Evolutionary conservation across 2,888 invertebrate genomes (phyloP).

Genomic region (Hyppa rectilinea): DNA sequence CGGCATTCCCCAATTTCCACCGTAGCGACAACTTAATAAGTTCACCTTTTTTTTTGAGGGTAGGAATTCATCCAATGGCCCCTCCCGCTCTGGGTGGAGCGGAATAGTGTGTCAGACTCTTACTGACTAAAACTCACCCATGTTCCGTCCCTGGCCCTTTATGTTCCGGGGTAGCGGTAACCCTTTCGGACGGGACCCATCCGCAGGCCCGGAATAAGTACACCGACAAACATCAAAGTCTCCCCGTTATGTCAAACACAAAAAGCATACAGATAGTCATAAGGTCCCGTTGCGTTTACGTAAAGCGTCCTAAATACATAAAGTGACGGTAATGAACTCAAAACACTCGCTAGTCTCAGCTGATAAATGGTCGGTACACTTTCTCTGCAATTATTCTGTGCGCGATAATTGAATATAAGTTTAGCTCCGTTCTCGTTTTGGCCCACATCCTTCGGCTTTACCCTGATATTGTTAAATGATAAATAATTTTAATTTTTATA

Average conservation of each 20-base stretch:
- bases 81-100: too few species aligned
- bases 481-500: too few species aligned
- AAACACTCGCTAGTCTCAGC: constrained; percentile 66
- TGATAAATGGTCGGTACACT: constrained; percentile 72
- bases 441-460: constrained; percentile 83
- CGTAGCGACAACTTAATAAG: background rate
- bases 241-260: constrained; percentile 47
- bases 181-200: too few species aligned
- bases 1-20: too few species aligned
- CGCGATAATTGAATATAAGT: constrained; percentile 89
- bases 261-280: constrained; percentile 62
- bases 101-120: too few species aligned
- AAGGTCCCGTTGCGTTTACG: constrained; percentile 56
- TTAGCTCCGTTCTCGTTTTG: constrained; percentile 80
- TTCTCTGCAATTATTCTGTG: constrained; percentile 87
- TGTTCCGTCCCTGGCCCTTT: too few species aligned
- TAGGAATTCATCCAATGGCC: too few species aligned
- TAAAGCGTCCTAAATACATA: constrained; percentile 67
- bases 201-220: too few species aligned
- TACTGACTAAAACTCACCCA: too few species aligned
- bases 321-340: constrained; percentile 66
- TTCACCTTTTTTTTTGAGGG: too few species aligned
- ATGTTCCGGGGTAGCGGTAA: too few species aligned
- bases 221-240: constrained; percentile 34
- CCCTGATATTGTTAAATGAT: constrained; percentile 67